Evolutionary conservation across 2,888 invertebrate genomes (phyloP).

Genomic region (Agrotis ipsilon): DNA sequence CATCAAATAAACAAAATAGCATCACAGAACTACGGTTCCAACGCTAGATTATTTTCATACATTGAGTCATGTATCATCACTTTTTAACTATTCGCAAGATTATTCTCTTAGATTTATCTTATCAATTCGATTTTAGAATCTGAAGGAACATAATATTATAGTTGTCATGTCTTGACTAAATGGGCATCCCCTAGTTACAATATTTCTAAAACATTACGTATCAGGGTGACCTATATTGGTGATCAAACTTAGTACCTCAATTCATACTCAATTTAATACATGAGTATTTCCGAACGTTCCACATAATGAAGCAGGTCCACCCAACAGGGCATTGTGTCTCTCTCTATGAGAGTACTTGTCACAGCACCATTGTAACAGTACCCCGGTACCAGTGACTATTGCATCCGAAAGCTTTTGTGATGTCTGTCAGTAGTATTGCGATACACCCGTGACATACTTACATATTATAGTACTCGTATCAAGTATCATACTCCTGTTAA

Average conservation of each 20-base stretch:
- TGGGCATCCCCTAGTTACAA: no score
- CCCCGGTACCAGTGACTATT: neutral
- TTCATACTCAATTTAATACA: neutral
- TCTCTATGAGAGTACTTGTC: constrained; percentile 30
- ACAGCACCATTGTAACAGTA: constrained; percentile 44
- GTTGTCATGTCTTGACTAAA: no score
- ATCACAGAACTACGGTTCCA: no score
- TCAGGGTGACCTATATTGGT: no score
- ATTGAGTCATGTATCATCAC: no score
- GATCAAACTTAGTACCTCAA: neutral
- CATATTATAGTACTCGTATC: constrained; percentile 13
- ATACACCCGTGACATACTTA: constrained; percentile 48
- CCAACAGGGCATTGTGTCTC: constrained; percentile 38
- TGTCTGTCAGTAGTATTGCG: constrained; percentile 43
- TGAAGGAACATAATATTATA: no score
- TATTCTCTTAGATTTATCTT: no score
- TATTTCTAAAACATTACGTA: neutral
- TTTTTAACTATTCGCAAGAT: no score
- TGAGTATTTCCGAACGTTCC: neutral
- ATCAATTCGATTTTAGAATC: no score
- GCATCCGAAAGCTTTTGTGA: constrained; percentile 57
- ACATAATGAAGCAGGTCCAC: constrained; percentile 14
- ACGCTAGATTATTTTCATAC: no score
- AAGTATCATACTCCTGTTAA: constrained; percentile 2
- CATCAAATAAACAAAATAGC: no score